These are phyloP conservation scores for Ecliptopera silaceata DNA, from an alignment of 2,888 invertebrate genomes.

Conservation along the genomic window DNA sequence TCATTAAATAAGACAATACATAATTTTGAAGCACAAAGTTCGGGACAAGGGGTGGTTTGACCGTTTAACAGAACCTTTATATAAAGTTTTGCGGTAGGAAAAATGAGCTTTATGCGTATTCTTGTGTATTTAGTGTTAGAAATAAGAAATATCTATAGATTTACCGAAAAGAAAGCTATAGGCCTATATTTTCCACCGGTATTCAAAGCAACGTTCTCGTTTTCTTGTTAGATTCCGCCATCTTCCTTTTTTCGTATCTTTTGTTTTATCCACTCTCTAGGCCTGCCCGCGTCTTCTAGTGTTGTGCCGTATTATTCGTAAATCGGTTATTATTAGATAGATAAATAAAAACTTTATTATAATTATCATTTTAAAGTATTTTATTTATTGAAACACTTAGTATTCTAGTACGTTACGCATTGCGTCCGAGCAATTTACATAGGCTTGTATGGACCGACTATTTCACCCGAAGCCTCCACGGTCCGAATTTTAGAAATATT, in stretches of 20 bases:
- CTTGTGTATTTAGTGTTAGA: neutral
- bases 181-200: too few relatives aligned
- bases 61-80: constrained; percentile 23
- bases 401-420: constrained; percentile 35
- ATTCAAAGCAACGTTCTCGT: too few relatives aligned
- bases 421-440: constrained; percentile 52
- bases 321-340: too few relatives aligned
- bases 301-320: too few relatives aligned
- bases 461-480: constrained; percentile 47
- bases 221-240: too few relatives aligned
- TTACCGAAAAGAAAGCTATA: too few relatives aligned
- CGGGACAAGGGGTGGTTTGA: constrained; percentile 26
- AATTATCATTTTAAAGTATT: too few relatives aligned
- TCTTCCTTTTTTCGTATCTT: too few relatives aligned
- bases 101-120: constrained; percentile 11
- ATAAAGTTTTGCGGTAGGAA: constrained; percentile 16
- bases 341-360: too few relatives aligned
- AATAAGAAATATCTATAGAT: too few relatives aligned
- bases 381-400: neutral
- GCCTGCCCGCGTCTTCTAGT: too few relatives aligned
- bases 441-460: constrained; percentile 55
- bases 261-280: too few relatives aligned
- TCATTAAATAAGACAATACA: constrained; percentile 51
- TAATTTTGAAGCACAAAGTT: constrained; percentile 37
- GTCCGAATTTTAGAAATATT: constrained; percentile 71